These are phyloP conservation scores for Philypnodon macrostomus DNA, from an alignment of 2,797 vertebrate genomes.

Conservation along the genomic window DNA sequence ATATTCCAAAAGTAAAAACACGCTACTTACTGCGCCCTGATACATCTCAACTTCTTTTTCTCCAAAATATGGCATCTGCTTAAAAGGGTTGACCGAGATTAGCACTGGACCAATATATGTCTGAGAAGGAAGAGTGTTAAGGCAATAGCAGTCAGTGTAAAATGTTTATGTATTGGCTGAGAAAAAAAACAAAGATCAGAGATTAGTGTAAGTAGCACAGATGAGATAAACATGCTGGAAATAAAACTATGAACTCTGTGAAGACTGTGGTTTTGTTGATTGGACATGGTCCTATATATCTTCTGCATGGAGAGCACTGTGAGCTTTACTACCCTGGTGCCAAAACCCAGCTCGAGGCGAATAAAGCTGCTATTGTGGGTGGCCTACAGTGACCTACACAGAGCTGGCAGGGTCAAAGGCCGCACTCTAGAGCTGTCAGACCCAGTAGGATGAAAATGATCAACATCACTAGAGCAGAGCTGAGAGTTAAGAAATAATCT, in stretches of 20 bases:
- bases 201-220: neutral
- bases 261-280: too few species aligned
- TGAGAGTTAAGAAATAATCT: slow-evolving; percentile 49
- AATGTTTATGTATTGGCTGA: neutral
- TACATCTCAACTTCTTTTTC: slow-evolving; percentile 99
- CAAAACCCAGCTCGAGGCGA: slow-evolving; percentile 66
- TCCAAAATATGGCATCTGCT: slow-evolving; percentile 98
- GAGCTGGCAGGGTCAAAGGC: slow-evolving; percentile 68
- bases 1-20: neutral
- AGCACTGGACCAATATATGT: slow-evolving; percentile 97
- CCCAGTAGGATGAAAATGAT: slow-evolving; percentile 55
- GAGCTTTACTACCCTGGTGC: slow-evolving; percentile 57
- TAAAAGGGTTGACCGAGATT: slow-evolving; percentile 98
- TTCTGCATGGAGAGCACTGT: slow-evolving; percentile 49
- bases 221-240: slow-evolving; percentile 1
- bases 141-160: neutral
- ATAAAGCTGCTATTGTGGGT: slow-evolving; percentile 80
- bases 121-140: slow-evolving; percentile 80
- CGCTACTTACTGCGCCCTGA: slow-evolving; percentile 93
- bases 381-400: slow-evolving; percentile 69
- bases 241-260: slow-evolving; percentile 1
- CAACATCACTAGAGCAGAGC: slow-evolving; percentile 36
- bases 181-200: slow-evolving; percentile 39
- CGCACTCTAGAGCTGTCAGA: slow-evolving; percentile 58
- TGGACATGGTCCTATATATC: slow-evolving; percentile 41